These are phyloP conservation scores for Exocentrus adspersus DNA, from an alignment of 2,888 invertebrate genomes.

Conservation along the genomic window DNA sequence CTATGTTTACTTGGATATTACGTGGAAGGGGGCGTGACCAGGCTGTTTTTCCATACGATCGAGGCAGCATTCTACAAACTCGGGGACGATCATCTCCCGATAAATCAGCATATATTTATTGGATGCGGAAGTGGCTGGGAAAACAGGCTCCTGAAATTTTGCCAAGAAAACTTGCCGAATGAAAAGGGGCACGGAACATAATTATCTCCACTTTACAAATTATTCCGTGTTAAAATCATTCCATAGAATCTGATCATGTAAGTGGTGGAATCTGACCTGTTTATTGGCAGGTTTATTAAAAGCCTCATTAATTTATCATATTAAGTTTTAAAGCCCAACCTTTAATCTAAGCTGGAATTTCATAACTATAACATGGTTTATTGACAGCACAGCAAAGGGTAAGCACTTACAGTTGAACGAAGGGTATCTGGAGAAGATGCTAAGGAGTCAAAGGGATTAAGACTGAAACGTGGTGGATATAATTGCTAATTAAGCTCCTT, in stretches of 20 bases:
- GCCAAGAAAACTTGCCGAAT: not conserved
- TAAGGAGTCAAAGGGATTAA: not conserved
- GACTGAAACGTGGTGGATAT: not conserved
- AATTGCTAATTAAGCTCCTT: not conserved
- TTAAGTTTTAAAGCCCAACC: not conserved
- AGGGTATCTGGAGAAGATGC: not conserved
- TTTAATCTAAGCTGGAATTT: not conserved
- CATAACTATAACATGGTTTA: too few species aligned
- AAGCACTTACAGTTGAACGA: not conserved
- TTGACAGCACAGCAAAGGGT: not conserved
- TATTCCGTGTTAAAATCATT: not conserved
- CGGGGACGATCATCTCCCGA: not conserved
- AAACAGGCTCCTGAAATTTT: not conserved
- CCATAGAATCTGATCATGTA: too few species aligned
- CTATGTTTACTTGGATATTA: not conserved
- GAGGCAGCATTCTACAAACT: not conserved
- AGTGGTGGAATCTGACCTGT: too few species aligned
- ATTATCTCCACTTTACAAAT: not conserved
- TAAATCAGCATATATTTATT: conserved; percentile 3
- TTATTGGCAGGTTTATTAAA: not conserved
- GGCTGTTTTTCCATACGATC: not conserved
- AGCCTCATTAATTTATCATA: not conserved
- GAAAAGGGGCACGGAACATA: not conserved
- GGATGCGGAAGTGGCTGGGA: not conserved
- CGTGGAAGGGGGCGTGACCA: not conserved